Percentiles rank a stretch among this genome's conserved stretches.
Conservation (phyloP, 2,888 invertebrate species). For the Erebia palarica region DNA sequence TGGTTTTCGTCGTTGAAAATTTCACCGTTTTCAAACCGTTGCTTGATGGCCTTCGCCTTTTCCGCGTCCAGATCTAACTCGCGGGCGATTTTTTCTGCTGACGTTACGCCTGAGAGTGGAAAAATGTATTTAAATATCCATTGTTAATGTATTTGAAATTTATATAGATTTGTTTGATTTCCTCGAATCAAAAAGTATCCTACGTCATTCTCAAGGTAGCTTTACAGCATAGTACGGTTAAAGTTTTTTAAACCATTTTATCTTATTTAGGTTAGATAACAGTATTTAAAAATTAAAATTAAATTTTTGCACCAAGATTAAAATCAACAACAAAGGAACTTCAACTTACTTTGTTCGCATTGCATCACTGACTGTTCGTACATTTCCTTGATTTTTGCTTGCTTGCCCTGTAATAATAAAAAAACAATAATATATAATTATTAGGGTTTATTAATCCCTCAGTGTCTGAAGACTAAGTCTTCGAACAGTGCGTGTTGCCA, state of each 20-base stretch:
- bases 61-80: conserved; percentile 82
- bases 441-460: too few species aligned
- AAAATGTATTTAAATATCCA: background rate
- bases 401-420: conserved; percentile 86
- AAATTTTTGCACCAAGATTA: background rate
- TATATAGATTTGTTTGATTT: too few species aligned
- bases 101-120: conserved; percentile 68
- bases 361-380: conserved; percentile 95
- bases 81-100: conserved; percentile 79
- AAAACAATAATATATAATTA: background rate
- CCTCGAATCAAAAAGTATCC: too few species aligned
- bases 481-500: too few species aligned
- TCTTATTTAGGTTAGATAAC: too few species aligned
- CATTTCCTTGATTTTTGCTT: conserved; percentile 94
- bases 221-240: too few species aligned
- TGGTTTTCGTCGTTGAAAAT: conserved; percentile 85
- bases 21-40: conserved; percentile 86
- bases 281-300: background rate
- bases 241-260: too few species aligned
- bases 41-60: conserved; percentile 86
- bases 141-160: background rate
- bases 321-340: too few species aligned
- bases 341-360: conserved; percentile 83
- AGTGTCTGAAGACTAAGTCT: too few species aligned
- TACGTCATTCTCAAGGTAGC: too few species aligned